Evolutionary conservation across 2,888 invertebrate genomes (phyloP), one percentile per base, ranked within the genome.

Genomic region (Listrodromus nycthemerus): DNA sequence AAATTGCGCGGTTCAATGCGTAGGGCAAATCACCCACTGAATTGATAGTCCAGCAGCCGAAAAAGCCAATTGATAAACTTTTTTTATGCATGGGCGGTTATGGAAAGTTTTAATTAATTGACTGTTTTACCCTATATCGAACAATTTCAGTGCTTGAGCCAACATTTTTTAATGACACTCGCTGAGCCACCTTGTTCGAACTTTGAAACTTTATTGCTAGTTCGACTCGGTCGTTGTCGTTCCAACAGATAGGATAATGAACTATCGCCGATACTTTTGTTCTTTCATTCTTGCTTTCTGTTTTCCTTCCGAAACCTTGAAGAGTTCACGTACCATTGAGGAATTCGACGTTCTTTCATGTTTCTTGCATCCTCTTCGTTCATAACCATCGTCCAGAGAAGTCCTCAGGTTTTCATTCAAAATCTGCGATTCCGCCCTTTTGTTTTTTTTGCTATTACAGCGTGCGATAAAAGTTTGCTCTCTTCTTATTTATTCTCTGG

Each of bases 351-450:
- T 70, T 58, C 48, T 33, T 52, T 13, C 70, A 73, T 65, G 52
- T 41, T 77, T 13, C 61, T 70, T 10, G 21, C 37, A 69, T 16
- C 27, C 70, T 45, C 65, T 50, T 41, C 50, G 13, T 48, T 58
- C 27, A n/a, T 13, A 7, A 27, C 48, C 27, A 75, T 75, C 58
- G 66, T 78, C 80, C 77, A 27, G 19, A 78, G 24, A 78, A 79
- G 76, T 85, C 75, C 84, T 83, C 70, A 79, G 69, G 82, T 85
- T 85, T 80, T 81, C 19, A 55, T 67, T 16, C n/a, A 52, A 55
- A 55, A 13, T 3, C 19, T 63, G 55, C 52, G 65, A 76, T 58
- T 66, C 52, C 76, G 75, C 30, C 37, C 16, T 63, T 10, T 61
- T 76, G 33, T 24, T 75, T 6, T 58, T 80, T 66, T 81, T 73